phyloP scores from a whole-genome alignment of 2,797 vertebrate genomes.

The Premnoplex brunnescens region DNA sequence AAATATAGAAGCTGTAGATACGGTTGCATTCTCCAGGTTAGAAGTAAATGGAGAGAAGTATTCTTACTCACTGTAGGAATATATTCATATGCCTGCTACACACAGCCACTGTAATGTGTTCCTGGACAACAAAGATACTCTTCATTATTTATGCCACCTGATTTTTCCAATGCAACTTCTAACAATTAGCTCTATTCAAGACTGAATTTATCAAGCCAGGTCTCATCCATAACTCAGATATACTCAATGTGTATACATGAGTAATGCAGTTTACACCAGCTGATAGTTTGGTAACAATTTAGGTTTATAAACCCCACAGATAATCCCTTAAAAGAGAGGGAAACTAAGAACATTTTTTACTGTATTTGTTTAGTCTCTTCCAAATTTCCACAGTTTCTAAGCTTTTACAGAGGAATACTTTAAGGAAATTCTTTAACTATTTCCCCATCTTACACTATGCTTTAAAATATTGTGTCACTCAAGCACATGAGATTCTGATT shows the following conservation, averaged over 20 bases:
- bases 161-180: neutral
- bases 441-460: neutral
- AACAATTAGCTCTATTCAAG: neutral
- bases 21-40: neutral
- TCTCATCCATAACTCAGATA: neutral
- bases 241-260: neutral
- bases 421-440: neutral
- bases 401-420: neutral
- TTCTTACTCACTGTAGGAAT: neutral
- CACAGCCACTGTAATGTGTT: neutral
- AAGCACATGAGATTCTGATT: neutral
- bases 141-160: neutral
- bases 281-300: neutral
- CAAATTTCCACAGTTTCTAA: neutral
- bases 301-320: neutral
- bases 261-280: neutral
- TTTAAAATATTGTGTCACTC: neutral
- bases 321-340: neutral
- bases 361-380: neutral
- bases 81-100: neutral
- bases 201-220: neutral
- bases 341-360: neutral
- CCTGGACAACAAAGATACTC: neutral
- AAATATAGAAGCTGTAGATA: neutral
- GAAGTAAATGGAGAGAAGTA: neutral